Percentiles rank a stretch among this genome's conserved stretches.
These are phyloP conservation scores for Brachionus rubens DNA, from an alignment of 1,140 invertebrate genomes.

Conservation along the genomic window DNA sequence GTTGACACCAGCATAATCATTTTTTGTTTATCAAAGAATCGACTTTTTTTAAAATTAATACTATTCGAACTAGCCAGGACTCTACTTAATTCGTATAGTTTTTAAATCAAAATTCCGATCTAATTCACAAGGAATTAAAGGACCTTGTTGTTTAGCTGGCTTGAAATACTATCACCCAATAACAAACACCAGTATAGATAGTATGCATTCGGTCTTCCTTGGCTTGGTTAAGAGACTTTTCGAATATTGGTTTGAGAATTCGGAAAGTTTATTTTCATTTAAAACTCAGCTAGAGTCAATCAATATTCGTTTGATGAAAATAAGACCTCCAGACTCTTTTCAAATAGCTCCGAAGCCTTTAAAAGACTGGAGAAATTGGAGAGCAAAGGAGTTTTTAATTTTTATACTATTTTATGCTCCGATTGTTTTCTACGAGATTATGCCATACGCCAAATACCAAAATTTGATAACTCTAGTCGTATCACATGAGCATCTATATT, in stretches of 20 bases:
- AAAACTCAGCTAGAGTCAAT: neutral
- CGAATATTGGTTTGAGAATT: slow-evolving; percentile 10
- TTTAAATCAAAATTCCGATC: too few species aligned
- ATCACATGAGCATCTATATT: neutral
- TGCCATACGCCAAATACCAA: neutral
- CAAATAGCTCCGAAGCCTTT: neutral
- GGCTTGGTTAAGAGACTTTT: slow-evolving; percentile 1
- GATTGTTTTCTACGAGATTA: neutral
- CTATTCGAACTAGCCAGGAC: too few species aligned
- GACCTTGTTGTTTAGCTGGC: neutral
- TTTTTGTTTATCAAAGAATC: too few species aligned
- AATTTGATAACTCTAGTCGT: neutral
- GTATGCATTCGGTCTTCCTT: neutral
- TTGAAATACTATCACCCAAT: neutral
- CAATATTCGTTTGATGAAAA: neutral
- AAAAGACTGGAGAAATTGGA: neutral
- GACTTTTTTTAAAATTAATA: too few species aligned
- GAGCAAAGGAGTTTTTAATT: neutral
- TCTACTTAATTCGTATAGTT: too few species aligned
- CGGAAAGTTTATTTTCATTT: neutral
- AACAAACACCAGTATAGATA: neutral
- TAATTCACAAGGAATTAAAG: neutral
- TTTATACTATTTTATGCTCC: neutral
- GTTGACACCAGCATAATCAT: too few species aligned
- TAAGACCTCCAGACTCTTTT: neutral